Evolutionary conservation across 2,888 invertebrate genomes (phyloP).

Genomic region (Leptura quadrifasciata): DNA sequence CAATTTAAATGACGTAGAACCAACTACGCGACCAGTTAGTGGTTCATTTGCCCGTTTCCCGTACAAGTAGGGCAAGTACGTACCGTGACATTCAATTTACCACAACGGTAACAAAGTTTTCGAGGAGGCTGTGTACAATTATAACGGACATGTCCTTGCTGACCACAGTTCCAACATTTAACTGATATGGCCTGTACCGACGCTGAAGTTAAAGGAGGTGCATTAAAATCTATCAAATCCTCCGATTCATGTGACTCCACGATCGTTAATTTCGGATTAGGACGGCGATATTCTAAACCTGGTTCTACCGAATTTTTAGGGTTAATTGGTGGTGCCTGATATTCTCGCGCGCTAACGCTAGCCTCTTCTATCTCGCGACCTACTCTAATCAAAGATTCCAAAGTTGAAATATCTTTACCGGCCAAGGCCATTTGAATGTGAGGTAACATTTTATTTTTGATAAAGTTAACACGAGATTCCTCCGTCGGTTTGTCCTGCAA

Average conservation of each 20-base stretch:
- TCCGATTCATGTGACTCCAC: neutral
- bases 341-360: constrained; percentile 9
- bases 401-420: too few relatives aligned
- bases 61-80: constrained; percentile 12
- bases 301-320: constrained; percentile 32
- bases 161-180: constrained; percentile 35
- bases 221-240: neutral
- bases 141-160: constrained; percentile 17
- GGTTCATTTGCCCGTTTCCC: constrained; percentile 34
- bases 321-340: constrained; percentile 3
- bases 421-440: neutral
- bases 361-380: constrained; percentile 27
- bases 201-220: neutral
- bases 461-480: too few relatives aligned
- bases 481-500: neutral
- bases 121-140: constrained; percentile 18
- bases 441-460: neutral
- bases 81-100: constrained; percentile 15
- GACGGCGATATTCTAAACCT: neutral
- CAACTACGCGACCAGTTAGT: constrained; percentile 13
- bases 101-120: constrained; percentile 33
- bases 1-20: neutral
- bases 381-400: constrained; percentile 1
- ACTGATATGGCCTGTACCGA: neutral
- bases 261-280: neutral